Conservation (phyloP, 2,113 vertebrate species). For the Siniperca chuatsi region DNA sequence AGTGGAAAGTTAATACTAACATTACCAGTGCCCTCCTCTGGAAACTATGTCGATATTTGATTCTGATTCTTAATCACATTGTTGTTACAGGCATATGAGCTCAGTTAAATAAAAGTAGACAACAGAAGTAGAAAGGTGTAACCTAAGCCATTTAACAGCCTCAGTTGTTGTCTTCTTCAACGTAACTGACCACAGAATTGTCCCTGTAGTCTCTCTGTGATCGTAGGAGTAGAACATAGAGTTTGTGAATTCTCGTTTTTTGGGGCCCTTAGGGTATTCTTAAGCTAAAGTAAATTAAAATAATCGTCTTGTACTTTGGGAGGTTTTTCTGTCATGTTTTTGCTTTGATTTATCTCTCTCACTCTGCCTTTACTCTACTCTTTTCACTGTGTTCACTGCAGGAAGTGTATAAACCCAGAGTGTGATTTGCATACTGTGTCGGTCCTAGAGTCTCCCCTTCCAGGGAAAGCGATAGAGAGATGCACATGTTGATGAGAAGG, state of each 20-base stretch:
- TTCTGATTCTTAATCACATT: background rate
- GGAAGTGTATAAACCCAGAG: slow-evolving; percentile 51
- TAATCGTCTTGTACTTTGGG: slow-evolving; percentile 10
- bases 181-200: slow-evolving; percentile 35
- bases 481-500: slow-evolving; percentile 78
- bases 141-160: slow-evolving; percentile 25
- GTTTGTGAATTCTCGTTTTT: slow-evolving; percentile 13
- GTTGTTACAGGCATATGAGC: background rate
- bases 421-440: slow-evolving; percentile 62
- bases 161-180: slow-evolving; percentile 24
- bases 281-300: slow-evolving; percentile 37
- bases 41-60: background rate
- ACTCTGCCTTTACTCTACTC: slow-evolving; percentile 31
- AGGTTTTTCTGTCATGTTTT: slow-evolving; percentile 41
- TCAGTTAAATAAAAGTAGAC: background rate
- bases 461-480: slow-evolving; percentile 70
- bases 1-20: background rate
- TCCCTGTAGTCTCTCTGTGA: slow-evolving; percentile 26
- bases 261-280: background rate
- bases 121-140: background rate
- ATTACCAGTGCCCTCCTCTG: no score
- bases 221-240: background rate
- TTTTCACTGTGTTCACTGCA: slow-evolving; percentile 12
- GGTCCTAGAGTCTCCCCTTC: slow-evolving; percentile 66
- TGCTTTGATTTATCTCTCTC: slow-evolving; percentile 55